Evolutionary conservation across 2,888 invertebrate genomes (phyloP).

Genomic region (Maniola hyperantus): DNA sequence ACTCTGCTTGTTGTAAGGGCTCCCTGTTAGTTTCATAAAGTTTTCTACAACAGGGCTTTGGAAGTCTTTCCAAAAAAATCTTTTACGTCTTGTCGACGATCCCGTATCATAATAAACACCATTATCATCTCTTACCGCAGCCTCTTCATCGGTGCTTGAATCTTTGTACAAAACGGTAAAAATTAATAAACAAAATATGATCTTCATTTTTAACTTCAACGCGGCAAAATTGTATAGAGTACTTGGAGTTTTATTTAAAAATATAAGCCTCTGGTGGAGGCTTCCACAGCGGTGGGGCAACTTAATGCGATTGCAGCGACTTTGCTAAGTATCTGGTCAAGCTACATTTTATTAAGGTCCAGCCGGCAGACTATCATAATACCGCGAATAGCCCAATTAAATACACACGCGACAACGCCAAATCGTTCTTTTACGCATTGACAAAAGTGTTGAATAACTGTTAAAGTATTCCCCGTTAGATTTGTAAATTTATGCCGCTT

Average conservation of each 20-base stretch:
- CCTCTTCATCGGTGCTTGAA: slow-evolving; percentile 43
- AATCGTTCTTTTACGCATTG: background rate
- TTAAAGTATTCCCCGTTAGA: background rate
- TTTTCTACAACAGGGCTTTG: slow-evolving; percentile 42
- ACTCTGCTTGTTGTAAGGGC: slow-evolving; percentile 44
- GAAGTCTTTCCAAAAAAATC: slow-evolving; percentile 25
- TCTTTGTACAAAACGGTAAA: slow-evolving; percentile 5
- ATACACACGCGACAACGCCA: background rate
- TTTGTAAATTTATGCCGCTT: background rate
- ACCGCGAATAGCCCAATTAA: slow-evolving; percentile 9
- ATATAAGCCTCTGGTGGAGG: slow-evolving; percentile 10
- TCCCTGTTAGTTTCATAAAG: slow-evolving; percentile 50
- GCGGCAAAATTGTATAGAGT: background rate
- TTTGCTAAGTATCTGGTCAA: slow-evolving; percentile 17
- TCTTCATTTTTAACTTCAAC: slow-evolving; percentile 9
- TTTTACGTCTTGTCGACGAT: slow-evolving; percentile 40
- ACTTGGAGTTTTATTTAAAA: background rate
- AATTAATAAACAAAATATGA: slow-evolving; percentile 5
- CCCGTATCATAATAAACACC: slow-evolving; percentile 32
- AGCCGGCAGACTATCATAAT: slow-evolving; percentile 8
- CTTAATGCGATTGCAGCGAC: slow-evolving; percentile 16
- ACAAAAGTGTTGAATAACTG: slow-evolving; percentile 1
- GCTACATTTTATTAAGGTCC: slow-evolving; percentile 12
- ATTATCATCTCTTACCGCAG: slow-evolving; percentile 36
- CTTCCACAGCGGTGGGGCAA: slow-evolving; percentile 16